Conservation (phyloP, 2,797 vertebrate species). For the Menidia menidia region DNA sequence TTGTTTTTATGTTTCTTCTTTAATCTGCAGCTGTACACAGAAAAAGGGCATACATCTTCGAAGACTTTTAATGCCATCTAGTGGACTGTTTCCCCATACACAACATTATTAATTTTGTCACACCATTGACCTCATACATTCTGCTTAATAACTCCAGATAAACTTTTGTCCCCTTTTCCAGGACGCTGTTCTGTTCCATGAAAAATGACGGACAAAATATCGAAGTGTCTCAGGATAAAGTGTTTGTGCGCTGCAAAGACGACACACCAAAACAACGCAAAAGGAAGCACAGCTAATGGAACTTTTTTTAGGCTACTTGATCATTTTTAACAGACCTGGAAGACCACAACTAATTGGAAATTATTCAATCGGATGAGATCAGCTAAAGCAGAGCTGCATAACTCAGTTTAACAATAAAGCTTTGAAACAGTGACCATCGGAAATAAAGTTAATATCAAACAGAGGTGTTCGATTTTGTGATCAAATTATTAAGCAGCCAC, state of each 20-base stretch:
- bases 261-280: conserved; percentile 35
- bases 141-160: not conserved
- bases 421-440: not conserved
- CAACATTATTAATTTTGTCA: not conserved
- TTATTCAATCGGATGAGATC: not conserved
- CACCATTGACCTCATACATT: not conserved
- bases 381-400: not conserved
- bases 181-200: conserved; percentile 88
- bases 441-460: conserved; percentile 23
- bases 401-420: not conserved
- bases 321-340: conserved; percentile 1
- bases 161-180: conserved; percentile 64
- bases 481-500: not conserved
- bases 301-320: not conserved
- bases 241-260: conserved; percentile 87
- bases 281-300: conserved; percentile 36
- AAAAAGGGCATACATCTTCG: too few relatives aligned
- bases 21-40: not conserved
- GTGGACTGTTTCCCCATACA: conserved; percentile 43
- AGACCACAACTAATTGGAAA: conserved; percentile 10
- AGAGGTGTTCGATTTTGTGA: conserved; percentile 11
- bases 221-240: conserved; percentile 84
- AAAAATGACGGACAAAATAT: conserved; percentile 79
- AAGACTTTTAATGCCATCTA: conserved; percentile 63
- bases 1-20: not conserved